These are phyloP conservation scores for Pelodiscus sinensis DNA, from an alignment of 2,113 vertebrate genomes.

Conservation along the genomic window DNA sequence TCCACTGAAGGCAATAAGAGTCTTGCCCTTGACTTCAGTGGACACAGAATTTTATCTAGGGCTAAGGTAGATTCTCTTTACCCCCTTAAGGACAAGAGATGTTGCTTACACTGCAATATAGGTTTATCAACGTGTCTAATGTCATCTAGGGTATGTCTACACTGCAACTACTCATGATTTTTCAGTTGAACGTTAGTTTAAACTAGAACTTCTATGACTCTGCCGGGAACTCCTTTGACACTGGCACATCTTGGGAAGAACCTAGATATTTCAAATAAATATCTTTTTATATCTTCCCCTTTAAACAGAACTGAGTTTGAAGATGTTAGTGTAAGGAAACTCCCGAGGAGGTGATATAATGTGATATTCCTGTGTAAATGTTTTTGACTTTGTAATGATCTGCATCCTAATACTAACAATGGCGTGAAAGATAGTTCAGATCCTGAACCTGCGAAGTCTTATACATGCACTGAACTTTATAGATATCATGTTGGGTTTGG, in stretches of 20 bases:
- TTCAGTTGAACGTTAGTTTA: neutral
- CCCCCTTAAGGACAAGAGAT: rapidly evolving
- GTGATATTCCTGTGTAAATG: neutral
- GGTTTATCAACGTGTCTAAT: neutral
- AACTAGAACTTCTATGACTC: constrained; percentile 22
- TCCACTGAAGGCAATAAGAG: neutral
- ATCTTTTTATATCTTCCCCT: neutral
- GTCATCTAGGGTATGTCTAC: neutral
- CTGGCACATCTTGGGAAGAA: constrained; percentile 47
- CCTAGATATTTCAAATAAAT: neutral
- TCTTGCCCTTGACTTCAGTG: neutral
- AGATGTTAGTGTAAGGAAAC: constrained; percentile 12
- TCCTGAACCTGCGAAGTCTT: neutral
- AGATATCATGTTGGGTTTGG: neutral
- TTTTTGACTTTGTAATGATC: constrained; percentile 48
- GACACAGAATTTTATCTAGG: neutral
- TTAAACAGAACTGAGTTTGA: constrained; percentile 37
- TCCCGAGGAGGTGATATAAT: constrained; percentile 36
- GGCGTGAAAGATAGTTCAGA: constrained; percentile 18
- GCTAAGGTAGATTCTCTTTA: neutral
- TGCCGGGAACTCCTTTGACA: constrained; percentile 42
- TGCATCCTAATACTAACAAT: constrained; percentile 17
- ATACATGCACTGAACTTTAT: neutral
- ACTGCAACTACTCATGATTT: neutral
- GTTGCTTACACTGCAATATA: neutral